Evolutionary conservation across 2,888 invertebrate species (phyloP).

Genomic region (Frankliniella fusca): DNA sequence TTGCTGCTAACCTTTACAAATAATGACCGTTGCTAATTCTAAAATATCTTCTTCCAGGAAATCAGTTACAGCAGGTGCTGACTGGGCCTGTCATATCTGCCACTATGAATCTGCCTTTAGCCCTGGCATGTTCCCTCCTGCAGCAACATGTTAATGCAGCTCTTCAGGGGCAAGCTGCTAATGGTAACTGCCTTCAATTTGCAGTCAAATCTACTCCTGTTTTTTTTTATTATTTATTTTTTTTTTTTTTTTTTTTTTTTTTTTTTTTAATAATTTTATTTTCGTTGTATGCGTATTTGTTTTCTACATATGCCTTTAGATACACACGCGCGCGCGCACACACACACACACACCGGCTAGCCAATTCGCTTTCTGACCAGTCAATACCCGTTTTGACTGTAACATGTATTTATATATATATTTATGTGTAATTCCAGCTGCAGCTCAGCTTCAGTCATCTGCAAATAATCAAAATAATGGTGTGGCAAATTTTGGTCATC

Average conservation of each 20-base stretch:
- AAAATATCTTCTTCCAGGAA: constrained; percentile 46
- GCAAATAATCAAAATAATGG: constrained; percentile 27
- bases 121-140: constrained; percentile 74
- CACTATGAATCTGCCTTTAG: constrained; percentile 79
- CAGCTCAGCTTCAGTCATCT: not conserved
- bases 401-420: too few relatives aligned
- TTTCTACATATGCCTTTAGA: too few relatives aligned
- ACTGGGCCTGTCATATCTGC: constrained; percentile 86
- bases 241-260: constrained; percentile 30
- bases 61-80: constrained; percentile 63
- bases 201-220: not conserved
- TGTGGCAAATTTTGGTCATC: constrained; percentile 38
- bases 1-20: not conserved
- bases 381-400: too few relatives aligned
- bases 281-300: not conserved
- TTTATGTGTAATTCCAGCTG: not conserved
- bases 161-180: constrained; percentile 55
- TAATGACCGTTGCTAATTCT: constrained; percentile 7
- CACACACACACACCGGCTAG: too few relatives aligned
- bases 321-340: too few relatives aligned
- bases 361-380: too few relatives aligned
- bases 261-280: constrained; percentile 41
- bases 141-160: constrained; percentile 86
- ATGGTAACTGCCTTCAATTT: constrained; percentile 33
- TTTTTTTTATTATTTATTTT: constrained; percentile 29